Percentiles rank a stretch among this genome's conserved stretches.
Conservation (phyloP, 2,113 vertebrate genomes). For the Calyptommatus sinebrachiatus region DNA sequence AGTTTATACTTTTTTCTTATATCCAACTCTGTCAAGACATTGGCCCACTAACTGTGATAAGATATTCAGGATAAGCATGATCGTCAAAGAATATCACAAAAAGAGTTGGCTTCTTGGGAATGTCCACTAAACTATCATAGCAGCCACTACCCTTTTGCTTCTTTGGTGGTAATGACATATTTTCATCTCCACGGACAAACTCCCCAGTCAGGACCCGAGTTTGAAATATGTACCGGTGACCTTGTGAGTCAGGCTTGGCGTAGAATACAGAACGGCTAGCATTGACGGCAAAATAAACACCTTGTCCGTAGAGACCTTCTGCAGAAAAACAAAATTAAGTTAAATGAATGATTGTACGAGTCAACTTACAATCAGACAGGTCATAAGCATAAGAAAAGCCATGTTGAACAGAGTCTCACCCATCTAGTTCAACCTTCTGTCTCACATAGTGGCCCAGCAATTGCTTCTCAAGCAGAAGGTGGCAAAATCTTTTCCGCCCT, state of each 20-base stretch:
- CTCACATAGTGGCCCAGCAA: too few species aligned
- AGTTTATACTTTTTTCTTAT: neutral
- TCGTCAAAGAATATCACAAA: conserved; percentile 29
- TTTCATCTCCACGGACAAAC: neutral
- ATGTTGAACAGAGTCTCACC: too few species aligned
- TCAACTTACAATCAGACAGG: neutral
- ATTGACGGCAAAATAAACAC: neutral
- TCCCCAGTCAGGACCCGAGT: conserved; percentile 4
- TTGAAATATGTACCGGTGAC: conserved; percentile 3
- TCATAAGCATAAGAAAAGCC: too few species aligned
- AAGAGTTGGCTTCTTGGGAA: neutral
- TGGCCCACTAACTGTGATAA: neutral
- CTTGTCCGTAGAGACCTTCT: conserved; percentile 8
- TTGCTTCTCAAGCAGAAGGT: too few species aligned
- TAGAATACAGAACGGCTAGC: neutral
- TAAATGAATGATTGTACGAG: neutral
- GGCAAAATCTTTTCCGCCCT: too few species aligned
- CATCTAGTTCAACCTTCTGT: too few species aligned
- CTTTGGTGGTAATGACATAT: neutral
- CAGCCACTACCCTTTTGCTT: neutral
- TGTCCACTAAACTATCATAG: conserved; percentile 22
- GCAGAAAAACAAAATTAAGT: neutral
- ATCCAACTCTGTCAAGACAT: too few species aligned
- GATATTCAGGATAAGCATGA: conserved; percentile 22
- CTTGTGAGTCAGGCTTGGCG: neutral